Conservation (phyloP, 2,888 invertebrate species). For the Morinoia aosen region DNA sequence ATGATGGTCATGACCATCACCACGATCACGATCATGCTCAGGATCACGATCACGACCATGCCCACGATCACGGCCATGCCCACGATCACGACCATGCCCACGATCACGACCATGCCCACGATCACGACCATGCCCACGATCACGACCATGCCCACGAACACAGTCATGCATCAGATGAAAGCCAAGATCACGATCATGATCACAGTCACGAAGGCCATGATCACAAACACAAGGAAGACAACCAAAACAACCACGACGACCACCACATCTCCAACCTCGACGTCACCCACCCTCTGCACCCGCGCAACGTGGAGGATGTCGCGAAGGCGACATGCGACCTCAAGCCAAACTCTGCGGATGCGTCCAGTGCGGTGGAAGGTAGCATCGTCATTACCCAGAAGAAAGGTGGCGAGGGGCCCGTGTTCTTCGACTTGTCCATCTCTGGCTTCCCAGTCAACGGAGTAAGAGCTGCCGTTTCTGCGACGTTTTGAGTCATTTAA, state of each 20-base stretch:
- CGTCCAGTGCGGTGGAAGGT: conserved; percentile 39
- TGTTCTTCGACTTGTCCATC: conserved; percentile 59
- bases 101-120: conserved; percentile 1
- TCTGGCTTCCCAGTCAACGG: conserved; percentile 50
- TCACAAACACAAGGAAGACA: background rate
- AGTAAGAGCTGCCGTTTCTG: background rate
- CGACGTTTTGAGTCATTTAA: background rate
- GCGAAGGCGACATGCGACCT: conserved; percentile 43
- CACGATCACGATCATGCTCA: background rate
- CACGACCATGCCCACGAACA: conserved; percentile 33
- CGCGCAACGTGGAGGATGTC: conserved; percentile 39
- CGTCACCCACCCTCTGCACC: background rate
- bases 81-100: background rate
- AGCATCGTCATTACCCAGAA: conserved; percentile 55
- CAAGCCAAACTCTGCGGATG: conserved; percentile 46
- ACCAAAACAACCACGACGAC: conserved; percentile 42
- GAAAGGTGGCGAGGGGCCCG: conserved; percentile 55
- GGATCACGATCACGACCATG: conserved; percentile 20
- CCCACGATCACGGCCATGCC: conserved; percentile 5
- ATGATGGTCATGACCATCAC: conserved; percentile 44
- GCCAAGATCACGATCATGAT: background rate
- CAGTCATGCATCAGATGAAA: background rate
- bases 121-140: background rate
- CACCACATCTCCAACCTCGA: conserved; percentile 48
- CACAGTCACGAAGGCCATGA: background rate